These are phyloP conservation scores for Craniophora ligustri DNA, from an alignment of 2,888 invertebrate species.

Conservation along the genomic window DNA sequence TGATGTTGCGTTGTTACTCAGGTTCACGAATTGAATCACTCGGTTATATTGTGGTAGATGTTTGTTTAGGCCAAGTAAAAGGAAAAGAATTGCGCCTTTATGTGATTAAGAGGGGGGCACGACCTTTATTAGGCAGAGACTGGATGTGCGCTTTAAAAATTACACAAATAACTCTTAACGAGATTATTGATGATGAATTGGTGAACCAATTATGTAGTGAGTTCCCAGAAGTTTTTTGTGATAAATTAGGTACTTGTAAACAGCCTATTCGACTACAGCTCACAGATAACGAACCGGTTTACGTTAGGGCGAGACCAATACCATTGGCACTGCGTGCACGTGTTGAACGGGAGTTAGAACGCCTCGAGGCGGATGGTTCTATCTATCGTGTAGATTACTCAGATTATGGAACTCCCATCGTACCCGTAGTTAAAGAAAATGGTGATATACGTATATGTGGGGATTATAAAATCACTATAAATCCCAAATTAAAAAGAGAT, in stretches of 20 bases:
- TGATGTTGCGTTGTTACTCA: background rate
- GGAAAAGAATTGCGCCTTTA: background rate
- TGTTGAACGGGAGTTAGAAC: background rate
- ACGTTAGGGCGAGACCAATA: background rate
- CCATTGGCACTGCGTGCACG: background rate
- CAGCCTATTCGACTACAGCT: slow-evolving; percentile 28
- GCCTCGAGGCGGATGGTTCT: background rate
- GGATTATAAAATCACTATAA: slow-evolving; percentile 51
- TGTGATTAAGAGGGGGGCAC: slow-evolving; percentile 26
- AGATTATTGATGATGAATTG: slow-evolving; percentile 7
- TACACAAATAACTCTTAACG: slow-evolving; percentile 21
- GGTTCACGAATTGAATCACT: background rate
- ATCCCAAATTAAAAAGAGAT: slow-evolving; percentile 43
- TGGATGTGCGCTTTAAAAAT: slow-evolving; percentile 39
- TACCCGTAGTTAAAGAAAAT: background rate
- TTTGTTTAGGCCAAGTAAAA: background rate
- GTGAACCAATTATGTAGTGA: slow-evolving; percentile 12
- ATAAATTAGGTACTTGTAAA: slow-evolving; percentile 34
- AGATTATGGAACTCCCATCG: background rate
- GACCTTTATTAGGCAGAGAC: slow-evolving; percentile 30
- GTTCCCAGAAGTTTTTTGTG: slow-evolving; percentile 35
- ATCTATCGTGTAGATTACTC: background rate
- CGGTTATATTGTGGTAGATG: background rate
- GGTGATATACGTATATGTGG: slow-evolving; percentile 39
- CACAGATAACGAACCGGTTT: slow-evolving; percentile 16